Percentiles rank a stretch among this genome's conserved stretches.
Evolutionary conservation across 1,140 invertebrate species (phyloP).

Genomic region (Drosophila suzukii): DNA sequence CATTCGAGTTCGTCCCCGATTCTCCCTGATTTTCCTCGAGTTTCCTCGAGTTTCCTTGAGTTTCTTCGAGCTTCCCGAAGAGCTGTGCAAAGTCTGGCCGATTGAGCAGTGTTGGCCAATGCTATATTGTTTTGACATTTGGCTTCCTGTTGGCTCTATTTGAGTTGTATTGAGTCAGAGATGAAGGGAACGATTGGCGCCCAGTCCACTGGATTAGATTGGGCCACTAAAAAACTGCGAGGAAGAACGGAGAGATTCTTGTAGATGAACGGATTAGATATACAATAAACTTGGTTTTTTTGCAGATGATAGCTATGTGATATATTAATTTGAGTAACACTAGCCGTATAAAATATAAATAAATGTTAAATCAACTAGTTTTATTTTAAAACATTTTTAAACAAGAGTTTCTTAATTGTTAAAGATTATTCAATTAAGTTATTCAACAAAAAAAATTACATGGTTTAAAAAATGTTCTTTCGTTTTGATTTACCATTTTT

Average conservation of each 20-base stretch:
- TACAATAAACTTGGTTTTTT: no score
- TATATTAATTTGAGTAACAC: no score
- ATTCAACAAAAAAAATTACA: no score
- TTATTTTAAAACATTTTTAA: no score
- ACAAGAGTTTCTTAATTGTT: no score
- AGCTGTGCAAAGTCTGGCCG: slow-evolving; percentile 35
- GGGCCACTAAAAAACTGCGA: slow-evolving; percentile 7
- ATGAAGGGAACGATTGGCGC: slow-evolving; percentile 15
- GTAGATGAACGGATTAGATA: no score
- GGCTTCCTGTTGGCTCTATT: slow-evolving; percentile 30
- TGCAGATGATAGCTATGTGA: no score
- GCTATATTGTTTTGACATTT: slow-evolving; percentile 46
- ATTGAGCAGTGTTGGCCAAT: slow-evolving; percentile 30
- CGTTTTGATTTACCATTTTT: no score
- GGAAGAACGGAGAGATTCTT: background rate
- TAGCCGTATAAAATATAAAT: no score
- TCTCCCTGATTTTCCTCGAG: slow-evolving; percentile 4
- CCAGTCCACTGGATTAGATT: slow-evolving; percentile 34
- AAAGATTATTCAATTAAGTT: no score
- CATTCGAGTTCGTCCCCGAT: slow-evolving; percentile 26
- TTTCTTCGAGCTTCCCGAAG: background rate
- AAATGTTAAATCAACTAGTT: no score
- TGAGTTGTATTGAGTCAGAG: slow-evolving; percentile 20
- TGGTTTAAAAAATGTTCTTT: no score
- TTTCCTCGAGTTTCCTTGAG: background rate